Base-by-base conservation (phyloP, 1,140 invertebrate genomes). In the Mya arenaria region DNA sequence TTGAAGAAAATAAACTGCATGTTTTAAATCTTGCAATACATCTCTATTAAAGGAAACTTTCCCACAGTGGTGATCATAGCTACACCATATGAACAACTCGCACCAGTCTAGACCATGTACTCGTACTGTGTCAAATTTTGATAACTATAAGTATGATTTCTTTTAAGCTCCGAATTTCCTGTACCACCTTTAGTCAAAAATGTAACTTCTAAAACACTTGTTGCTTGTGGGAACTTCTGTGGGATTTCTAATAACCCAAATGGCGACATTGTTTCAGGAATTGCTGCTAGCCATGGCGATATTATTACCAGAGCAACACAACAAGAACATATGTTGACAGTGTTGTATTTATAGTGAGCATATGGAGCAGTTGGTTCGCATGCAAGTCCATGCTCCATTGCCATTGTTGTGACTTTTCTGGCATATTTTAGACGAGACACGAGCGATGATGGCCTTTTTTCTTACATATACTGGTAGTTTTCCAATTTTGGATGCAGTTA, bases 351-450 rank as follows among this genome's bases (percentile, higher is more conserved):
- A 10, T 62, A 34, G 30, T 10, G 13, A 4, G 58, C 4, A 62
- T 78, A 78, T 19, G 41, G 30, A 44, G 10, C 30, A 25, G 69
- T 30, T 8, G 52, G 28, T 25, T 84, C 83, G 71, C 30, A 81
- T 23, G 62, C 83, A n/a, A 82, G 41, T 13, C 79, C 83, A 71
- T 60, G 71, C 36, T 56, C 39, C 83, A 85, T 85, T 10, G 78
- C 71, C n/a, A 55, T n/a, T 6, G 79, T 85, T 30, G 44, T 44
- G n/a, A 82, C 56, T 36, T 37, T 32, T 36, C 79, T 32, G 10
- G 62, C 72, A 0, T 52, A 52, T 30, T 62, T 37, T 23, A 77
- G 65, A 25, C 63, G 25, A 15, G 63, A 39, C 19, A 72, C 73
- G 6, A 71, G 52, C 34, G 39, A 63, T 25, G 10, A 30, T 8